Base-by-base conservation (phyloP, 2,113 vertebrate genomes). In the Hystrix cristata region DNA sequence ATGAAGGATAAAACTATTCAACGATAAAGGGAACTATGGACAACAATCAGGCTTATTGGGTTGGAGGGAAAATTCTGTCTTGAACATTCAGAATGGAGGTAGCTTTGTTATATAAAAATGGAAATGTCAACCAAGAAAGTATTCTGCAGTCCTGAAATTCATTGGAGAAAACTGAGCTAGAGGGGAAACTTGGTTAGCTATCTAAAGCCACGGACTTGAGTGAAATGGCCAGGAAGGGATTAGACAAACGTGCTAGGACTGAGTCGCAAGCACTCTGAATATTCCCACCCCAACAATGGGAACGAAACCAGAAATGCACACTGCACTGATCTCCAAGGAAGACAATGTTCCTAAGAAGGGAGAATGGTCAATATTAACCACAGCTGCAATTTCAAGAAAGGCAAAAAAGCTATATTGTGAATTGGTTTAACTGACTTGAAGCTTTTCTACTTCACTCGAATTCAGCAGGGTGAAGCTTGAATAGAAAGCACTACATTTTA, bases 361-460 rank as follows among this genome's bases (percentile, higher is more conserved):
- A 92, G 67, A 83, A 59, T 4, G 1, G 1, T 71, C 48, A 60
- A 64, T 89, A n/a, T 14, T 85, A 67, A 83, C 21, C 16, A 84
- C 12, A 67, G 46, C 10, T 81, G 10, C 1, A 62, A 89, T 55
- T 76, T 65, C 29, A 67, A 65, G 60, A 94, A 88, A 91, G 78
- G 74, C 27, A 18, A 18, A 34, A 48, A 79, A 53, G 23, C 59
- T 27, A 51, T 84, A 53, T 55, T 67, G 76, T 74, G 13, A 79
- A n/a, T 62, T 93, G 51, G 14, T 65, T 94, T 94, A 78, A 85
- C 34, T 71, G 71, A 76, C 65, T 85, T 85, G 71, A 65, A 55
- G 12, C 85, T 85, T 38, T 96, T 79, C 57, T 69, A 83, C 34
- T 67, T 96, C 43, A 87, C 21, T 67, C 78, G n/a, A 96, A 91